phyloP scores from a whole-genome alignment of 2,113 vertebrate genomes.

The Tragelaphus scriptus region DNA sequence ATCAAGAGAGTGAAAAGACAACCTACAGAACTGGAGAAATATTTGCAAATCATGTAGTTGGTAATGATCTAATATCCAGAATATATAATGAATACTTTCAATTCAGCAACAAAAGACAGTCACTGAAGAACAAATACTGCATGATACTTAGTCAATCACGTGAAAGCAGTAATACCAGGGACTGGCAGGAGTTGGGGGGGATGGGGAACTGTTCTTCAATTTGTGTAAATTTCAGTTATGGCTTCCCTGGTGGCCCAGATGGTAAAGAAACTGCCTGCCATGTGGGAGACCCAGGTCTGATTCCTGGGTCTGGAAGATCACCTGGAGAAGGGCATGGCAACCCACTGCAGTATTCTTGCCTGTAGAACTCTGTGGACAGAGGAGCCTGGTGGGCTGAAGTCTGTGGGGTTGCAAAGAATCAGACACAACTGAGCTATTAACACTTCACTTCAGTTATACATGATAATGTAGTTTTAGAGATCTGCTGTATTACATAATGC shows the following conservation, averaged over 20 bases:
- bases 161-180: not conserved
- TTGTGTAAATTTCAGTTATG: not conserved
- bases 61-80: not conserved
- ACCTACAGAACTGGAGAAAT: not conserved
- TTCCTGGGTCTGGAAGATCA: not conserved
- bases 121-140: not conserved
- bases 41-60: not conserved
- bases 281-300: not conserved
- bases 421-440: not conserved
- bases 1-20: not conserved
- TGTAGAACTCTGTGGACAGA: not conserved
- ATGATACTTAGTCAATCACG: not conserved
- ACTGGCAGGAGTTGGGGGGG: too few relatives aligned
- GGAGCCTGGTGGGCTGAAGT: not conserved
- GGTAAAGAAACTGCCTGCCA: not conserved
- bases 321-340: not conserved
- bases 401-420: not conserved
- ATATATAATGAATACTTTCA: not conserved
- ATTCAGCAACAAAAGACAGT: not conserved
- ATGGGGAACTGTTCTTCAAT: not conserved
- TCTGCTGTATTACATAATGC: not conserved
- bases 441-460: not conserved
- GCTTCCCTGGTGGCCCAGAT: not conserved
- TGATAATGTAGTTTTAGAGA: not conserved
- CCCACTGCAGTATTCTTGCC: not conserved